Evolutionary conservation across 2,113 vertebrate genomes (phyloP).

Genomic region (Hyperopisus bebe): DNA sequence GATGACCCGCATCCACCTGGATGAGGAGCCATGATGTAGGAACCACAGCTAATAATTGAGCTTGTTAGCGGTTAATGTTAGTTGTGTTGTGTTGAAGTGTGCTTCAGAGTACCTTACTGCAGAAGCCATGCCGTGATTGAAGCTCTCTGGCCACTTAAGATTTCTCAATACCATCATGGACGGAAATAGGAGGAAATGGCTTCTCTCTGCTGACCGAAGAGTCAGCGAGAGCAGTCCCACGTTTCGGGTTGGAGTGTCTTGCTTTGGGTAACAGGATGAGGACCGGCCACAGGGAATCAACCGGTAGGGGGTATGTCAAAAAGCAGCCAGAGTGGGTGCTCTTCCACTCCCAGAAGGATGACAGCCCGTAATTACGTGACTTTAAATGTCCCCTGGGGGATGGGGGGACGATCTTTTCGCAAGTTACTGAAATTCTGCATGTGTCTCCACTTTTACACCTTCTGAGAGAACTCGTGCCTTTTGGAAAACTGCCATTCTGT

Average conservation of each 20-base stretch:
- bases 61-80: not conserved
- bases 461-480: not conserved
- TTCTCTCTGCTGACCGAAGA: not conserved
- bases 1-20: not conserved
- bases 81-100: not conserved
- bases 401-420: not conserved
- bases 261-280: not conserved
- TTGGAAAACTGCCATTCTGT: not conserved
- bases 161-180: not conserved
- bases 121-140: not conserved
- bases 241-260: not conserved
- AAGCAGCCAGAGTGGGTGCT: not conserved
- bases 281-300: not conserved
- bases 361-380: slow-evolving; percentile 15
- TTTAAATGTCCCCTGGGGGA: not conserved
- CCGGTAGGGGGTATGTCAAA: not conserved
- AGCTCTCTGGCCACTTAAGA: not conserved
- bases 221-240: not conserved
- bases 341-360: not conserved
- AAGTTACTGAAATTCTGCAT: not conserved
- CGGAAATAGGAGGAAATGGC: not conserved
- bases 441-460: not conserved
- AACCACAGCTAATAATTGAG: not conserved
- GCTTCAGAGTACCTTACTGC: not conserved
- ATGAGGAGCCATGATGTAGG: not conserved